A percentile compares a stretch with the other conserved stretches of the same genome.
phyloP scores from a whole-genome alignment of 1,140 invertebrate genomes.

The Atopsyche davidsoni region DNA sequence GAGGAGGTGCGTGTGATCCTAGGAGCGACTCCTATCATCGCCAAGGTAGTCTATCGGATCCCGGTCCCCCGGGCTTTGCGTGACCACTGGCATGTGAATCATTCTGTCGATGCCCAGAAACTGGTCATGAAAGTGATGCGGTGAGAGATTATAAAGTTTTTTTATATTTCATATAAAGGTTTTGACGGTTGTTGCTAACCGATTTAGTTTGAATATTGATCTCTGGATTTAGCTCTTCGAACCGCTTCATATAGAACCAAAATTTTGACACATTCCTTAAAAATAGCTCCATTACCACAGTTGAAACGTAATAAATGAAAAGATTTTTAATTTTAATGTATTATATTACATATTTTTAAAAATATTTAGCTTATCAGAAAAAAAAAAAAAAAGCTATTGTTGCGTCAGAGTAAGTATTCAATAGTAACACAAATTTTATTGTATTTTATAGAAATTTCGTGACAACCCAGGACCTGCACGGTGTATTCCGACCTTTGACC shows the following conservation, averaged over 20 bases:
- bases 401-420: neutral
- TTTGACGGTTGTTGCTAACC: neutral
- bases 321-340: neutral
- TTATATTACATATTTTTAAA: neutral
- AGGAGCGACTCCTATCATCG: conserved; percentile 14
- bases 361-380: neutral
- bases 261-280: neutral
- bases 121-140: conserved; percentile 15
- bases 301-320: neutral
- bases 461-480: conserved; percentile 20
- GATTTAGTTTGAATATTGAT: neutral
- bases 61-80: conserved; percentile 4
- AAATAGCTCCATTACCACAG: neutral
- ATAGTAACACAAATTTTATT: neutral
- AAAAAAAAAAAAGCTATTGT: neutral
- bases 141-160: conserved; percentile 8
- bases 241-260: neutral
- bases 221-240: neutral
- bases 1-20: conserved; percentile 20
- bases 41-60: conserved; percentile 23
- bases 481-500: conserved; percentile 10
- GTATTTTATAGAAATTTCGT: conserved; percentile 18
- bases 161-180: neutral
- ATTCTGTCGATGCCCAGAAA: conserved; percentile 10
- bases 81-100: conserved; percentile 14